A percentile compares a stretch with the other conserved stretches of the same genome.
Conservation (phyloP, 2,888 invertebrate species). For the Frankliniella intonsa region DNA sequence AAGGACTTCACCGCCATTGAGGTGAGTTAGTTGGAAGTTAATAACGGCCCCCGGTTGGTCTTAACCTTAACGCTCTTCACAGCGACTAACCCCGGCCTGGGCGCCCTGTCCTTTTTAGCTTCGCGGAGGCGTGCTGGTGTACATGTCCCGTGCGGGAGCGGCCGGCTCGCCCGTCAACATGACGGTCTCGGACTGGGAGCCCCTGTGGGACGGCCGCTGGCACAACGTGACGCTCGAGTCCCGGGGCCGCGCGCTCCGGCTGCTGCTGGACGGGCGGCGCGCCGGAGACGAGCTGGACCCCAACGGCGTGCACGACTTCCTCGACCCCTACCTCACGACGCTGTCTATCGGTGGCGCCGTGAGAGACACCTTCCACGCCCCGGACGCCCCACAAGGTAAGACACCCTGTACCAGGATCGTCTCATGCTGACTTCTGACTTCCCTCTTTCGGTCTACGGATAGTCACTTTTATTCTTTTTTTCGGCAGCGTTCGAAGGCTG, state of each 20-base stretch:
- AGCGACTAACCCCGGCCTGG: not conserved
- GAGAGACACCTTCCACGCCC: constrained; percentile 55
- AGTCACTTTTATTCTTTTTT: constrained; percentile 11
- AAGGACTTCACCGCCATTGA: constrained; percentile 82
- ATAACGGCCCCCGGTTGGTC: too few relatives aligned
- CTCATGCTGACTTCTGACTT: too few relatives aligned
- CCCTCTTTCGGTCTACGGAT: not conserved
- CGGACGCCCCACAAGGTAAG: constrained; percentile 44
- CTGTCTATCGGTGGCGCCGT: constrained; percentile 75
- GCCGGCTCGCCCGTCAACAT: constrained; percentile 67
- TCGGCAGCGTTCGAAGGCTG: constrained; percentile 77
- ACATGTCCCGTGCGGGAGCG: constrained; percentile 71
- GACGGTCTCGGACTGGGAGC: constrained; percentile 60
- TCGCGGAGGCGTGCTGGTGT: constrained; percentile 68
- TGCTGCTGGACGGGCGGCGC: constrained; percentile 65
- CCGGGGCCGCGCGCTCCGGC: constrained; percentile 59
- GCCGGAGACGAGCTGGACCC: constrained; percentile 82
- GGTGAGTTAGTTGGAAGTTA: too few relatives aligned
- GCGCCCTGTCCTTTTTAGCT: constrained; percentile 48
- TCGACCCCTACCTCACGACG: constrained; percentile 81
- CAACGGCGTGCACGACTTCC: constrained; percentile 82
- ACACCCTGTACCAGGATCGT: too few relatives aligned
- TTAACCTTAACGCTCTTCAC: too few relatives aligned
- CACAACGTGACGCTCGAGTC: constrained; percentile 78
- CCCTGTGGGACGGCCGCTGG: constrained; percentile 79